Percentiles rank a stretch among this genome's conserved stretches.
phyloP scores from a whole-genome alignment of 2,797 vertebrate species.

The Chaetophractus vellerosus region DNA sequence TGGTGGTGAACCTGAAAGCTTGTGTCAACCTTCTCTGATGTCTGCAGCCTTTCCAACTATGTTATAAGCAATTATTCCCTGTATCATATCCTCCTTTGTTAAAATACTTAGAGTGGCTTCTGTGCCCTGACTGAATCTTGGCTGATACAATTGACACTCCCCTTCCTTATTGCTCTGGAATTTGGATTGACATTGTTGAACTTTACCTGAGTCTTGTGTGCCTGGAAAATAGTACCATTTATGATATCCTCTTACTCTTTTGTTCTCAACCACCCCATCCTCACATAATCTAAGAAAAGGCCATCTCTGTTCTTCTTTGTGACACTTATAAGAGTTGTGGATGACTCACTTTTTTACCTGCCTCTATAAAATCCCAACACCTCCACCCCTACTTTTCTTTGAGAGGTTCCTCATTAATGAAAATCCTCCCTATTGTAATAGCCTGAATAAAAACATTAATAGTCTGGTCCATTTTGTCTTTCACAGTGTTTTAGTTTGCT shows the following conservation, averaged over 20 bases:
- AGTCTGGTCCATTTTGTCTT: neutral
- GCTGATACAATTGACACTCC: too few relatives aligned
- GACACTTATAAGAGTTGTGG: neutral
- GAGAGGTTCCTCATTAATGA: conserved; percentile 12
- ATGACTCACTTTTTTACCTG: neutral
- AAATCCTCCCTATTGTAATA: neutral
- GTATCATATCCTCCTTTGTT: neutral
- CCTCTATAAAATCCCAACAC: neutral
- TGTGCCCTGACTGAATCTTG: neutral
- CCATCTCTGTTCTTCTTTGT: neutral
- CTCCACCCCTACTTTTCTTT: neutral
- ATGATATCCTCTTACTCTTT: neutral
- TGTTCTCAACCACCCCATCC: neutral
- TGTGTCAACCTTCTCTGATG: neutral
- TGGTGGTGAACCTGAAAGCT: neutral
- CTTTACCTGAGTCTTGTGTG: neutral
- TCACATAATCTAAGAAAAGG: neutral
- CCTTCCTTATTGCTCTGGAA: neutral
- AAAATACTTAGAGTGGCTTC: conserved; percentile 7
- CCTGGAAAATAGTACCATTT: neutral
- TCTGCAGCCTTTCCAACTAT: neutral
- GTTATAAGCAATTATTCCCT: neutral
- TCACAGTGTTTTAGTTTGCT: neutral
- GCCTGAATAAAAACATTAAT: neutral
- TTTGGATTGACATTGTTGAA: conserved; percentile 1